Evolutionary conservation across 2,888 invertebrate genomes (phyloP), one percentile per base, ranked within the genome.

Genomic region (Macrosiphum euphorbiae): DNA sequence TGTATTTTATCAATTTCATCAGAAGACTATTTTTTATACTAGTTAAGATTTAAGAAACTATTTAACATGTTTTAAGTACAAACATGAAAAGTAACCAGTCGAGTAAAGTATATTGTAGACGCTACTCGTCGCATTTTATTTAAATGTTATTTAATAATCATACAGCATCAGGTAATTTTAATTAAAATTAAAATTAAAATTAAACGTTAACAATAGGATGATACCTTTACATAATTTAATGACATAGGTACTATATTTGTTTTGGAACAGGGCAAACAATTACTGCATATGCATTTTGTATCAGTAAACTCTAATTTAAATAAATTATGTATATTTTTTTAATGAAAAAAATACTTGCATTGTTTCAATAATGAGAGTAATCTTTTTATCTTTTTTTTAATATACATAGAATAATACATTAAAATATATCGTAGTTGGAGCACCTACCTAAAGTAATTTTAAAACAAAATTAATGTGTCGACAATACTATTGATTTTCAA

Each of bases 181-280:
- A 67, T 90, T 78, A 7, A 26, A 90, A 78, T 90, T 78, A 7
- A 26, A 90, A 78, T 90, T 78, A 78, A 90, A 90, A 90, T 13
- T 8, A 67, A 90, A 67, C 50, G 47, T 90, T 67, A 67, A 67
- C 24, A 67, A 67, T 58, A 58, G 8, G 58, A 58, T 67, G 58
- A 58, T 50, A 78, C 35, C 67, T 78, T 90, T 78, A 50, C 35
- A 78, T 50, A 78, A 67, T 67, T 67, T 50, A 90, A 90, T 78
- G n/a, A 2, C 50, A 16, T 41, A 58, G 58, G 58, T 58, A 50
- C 26, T 41, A 35, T 78, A 78, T 90, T 78, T 90, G 41, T 90
- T 52, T 78, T 50, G 20, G 13, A 52, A 52, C 35, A 24, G 7
- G 7, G 35, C 52, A 52, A 78, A 78, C 35, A 78, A 78, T 90